Conservation (phyloP, 2,888 invertebrate species). For the Timema cristinae region DNA sequence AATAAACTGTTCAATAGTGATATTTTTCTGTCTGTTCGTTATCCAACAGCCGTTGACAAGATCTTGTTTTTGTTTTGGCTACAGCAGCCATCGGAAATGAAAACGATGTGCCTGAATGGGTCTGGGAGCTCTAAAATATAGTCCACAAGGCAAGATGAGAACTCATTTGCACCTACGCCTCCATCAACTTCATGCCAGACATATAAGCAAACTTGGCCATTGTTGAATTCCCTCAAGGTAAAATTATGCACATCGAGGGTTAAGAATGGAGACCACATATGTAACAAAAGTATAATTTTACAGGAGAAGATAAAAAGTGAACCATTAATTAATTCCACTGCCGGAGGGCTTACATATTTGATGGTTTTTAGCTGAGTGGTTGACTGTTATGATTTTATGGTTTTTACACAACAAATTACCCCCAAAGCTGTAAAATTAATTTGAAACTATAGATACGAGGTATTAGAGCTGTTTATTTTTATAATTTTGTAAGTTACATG, state of each 20-base stretch:
- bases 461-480: no score
- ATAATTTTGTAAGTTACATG: no score
- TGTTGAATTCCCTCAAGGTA: background rate
- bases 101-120: background rate
- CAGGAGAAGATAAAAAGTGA: no score
- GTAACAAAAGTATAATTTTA: no score
- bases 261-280: no score
- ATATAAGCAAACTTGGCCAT: background rate
- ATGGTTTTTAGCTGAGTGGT: no score
- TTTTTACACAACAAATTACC: no score
- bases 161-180: slow-evolving; percentile 12
- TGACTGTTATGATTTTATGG: no score
- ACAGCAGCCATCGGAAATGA: slow-evolving; percentile 10
- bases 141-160: background rate
- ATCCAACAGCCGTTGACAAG: slow-evolving; percentile 3
- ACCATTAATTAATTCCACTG: no score
- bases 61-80: background rate
- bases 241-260: slow-evolving; percentile 6
- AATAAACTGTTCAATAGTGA: slow-evolving; percentile 8
- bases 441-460: no score
- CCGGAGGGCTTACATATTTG: no score
- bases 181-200: slow-evolving; percentile 7
- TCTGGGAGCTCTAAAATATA: background rate
- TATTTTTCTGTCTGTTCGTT: background rate
- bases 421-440: no score